Evolutionary conservation across 2,113 vertebrate genomes (phyloP), one percentile per base, ranked within the genome.

Genomic region (Oxyruncus cristatus): DNA sequence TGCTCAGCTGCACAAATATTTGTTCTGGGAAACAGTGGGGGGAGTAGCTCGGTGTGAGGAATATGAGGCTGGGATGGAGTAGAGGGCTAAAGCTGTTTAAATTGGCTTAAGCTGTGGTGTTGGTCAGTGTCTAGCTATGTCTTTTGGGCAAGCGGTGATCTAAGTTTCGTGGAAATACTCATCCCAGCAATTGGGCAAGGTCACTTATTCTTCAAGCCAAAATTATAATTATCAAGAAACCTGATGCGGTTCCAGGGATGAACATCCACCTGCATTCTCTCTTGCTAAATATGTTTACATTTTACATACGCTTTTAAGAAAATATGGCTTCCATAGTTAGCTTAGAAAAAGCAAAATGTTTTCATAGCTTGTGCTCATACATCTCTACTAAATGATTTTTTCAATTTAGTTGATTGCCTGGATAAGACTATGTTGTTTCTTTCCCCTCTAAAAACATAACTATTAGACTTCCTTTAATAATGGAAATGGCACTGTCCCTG

Each of bases 101-200:
- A 63, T 95, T 95, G 95, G 94, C 95, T 59, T 52, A 44, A 56
- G 33, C 12, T 8, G 0, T 78, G 80, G 61, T 72, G 52, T 91
- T 84, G 96, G 95, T 95, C 95, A 95, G 86, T 75, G 95, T 92
- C 91, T 96, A 78, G 75, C 91, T 92, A 89, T 95, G 94, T 91
- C 88, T 91, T 93, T 74, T 89, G 89, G 83, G 89, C 89, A 86
- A 94, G 49, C 0, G 3, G 20, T 77, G 75, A 71, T 90, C 35
- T 80, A 35, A 65, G 32, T 92, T 92, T 96, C 4, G 4, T 59
- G 37, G 72, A 94, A 63, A 47, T 74, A 41, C 72, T 95, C 88
- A 77, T 95, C 82, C 47, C 35, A 72, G 76, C 67, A 75, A 18
- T 63, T 63, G 44, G 76, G 56, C 61, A 92, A 77, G 53, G 46